phyloP scores from a whole-genome alignment of 2,888 invertebrate genomes.

The Marronus borbonicus region DNA sequence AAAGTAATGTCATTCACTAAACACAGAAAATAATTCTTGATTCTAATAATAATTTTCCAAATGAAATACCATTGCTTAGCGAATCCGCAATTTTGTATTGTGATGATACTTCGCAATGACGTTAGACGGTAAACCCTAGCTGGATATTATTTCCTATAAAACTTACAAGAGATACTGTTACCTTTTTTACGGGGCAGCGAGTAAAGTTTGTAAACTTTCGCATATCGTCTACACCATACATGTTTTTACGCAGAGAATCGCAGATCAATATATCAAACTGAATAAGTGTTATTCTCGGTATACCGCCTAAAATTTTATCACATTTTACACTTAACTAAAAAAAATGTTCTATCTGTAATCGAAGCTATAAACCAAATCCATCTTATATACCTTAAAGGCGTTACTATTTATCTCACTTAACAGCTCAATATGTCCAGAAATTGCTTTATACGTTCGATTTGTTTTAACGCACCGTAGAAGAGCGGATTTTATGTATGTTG shows the following conservation, averaged over 20 bases:
- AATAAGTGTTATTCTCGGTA: not conserved
- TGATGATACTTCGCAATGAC: not conserved
- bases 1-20: too few species aligned
- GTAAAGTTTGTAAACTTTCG: not conserved
- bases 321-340: not conserved
- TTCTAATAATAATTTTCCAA: not conserved
- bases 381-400: not conserved
- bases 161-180: not conserved
- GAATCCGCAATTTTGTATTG: not conserved
- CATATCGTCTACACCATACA: not conserved
- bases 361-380: not conserved
- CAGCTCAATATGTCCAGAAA: not conserved
- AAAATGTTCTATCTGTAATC: not conserved
- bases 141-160: not conserved
- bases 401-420: not conserved
- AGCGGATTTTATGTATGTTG: not conserved
- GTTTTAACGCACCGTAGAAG: not conserved
- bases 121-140: not conserved
- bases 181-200: not conserved
- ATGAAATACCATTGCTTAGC: not conserved
- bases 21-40: not conserved
- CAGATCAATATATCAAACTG: not conserved
- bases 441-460: constrained; percentile 2
- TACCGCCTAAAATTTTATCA: not conserved
- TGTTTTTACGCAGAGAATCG: not conserved